Conservation (phyloP, 2,888 invertebrate genomes). For the Apodemia zela region DNA sequence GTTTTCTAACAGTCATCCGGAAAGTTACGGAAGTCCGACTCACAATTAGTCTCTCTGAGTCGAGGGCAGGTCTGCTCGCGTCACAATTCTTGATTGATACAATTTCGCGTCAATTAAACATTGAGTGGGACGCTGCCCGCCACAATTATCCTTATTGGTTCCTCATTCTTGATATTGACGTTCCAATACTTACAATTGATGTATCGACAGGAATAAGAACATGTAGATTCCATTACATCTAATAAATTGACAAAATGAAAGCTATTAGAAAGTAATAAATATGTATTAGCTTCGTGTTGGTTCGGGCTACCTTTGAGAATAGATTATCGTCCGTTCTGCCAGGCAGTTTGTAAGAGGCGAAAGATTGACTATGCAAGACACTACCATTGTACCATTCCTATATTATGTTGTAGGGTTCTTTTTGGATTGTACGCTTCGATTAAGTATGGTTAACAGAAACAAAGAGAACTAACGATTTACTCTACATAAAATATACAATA, state of each 20-base stretch:
- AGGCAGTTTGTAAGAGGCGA: no score
- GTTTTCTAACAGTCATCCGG: not conserved
- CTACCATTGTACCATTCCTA: no score
- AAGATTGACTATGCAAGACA: no score
- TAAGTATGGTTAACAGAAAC: no score
- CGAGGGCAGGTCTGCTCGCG: conserved; percentile 15
- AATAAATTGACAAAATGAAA: not conserved
- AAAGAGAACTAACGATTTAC: no score
- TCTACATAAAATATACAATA: no score
- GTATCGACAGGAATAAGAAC: conserved; percentile 13
- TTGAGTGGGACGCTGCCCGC: conserved; percentile 49
- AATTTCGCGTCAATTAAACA: conserved; percentile 73
- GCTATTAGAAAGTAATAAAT: not conserved
- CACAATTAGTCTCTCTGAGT: not conserved
- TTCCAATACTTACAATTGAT: conserved; percentile 35
- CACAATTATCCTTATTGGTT: conserved; percentile 72
- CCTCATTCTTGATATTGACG: conserved; percentile 54
- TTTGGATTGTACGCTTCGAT: no score
- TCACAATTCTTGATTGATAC: conserved; percentile 60
- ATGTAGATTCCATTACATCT: conserved; percentile 10
- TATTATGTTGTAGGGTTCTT: no score
- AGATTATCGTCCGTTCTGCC: no score
- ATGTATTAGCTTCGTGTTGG: not conserved
- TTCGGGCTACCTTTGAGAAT: no score
- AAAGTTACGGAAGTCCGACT: not conserved